Base-by-base conservation (phyloP, 2,888 invertebrate species). In the Bugulina stolonifera region DNA sequence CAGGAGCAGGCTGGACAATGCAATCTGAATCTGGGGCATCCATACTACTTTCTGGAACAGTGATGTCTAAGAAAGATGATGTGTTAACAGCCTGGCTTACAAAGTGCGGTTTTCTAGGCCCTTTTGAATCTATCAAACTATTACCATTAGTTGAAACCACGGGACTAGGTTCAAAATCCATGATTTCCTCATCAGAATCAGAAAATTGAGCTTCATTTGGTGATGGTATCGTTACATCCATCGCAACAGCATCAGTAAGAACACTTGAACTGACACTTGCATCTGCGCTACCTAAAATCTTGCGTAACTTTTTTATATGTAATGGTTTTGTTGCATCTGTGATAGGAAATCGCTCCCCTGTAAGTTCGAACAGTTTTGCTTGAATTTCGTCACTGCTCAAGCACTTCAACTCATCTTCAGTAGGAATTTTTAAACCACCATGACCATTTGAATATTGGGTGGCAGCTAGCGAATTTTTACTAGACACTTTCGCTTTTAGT, bases 41-140 rank as follows among this genome's bases (percentile, higher is more conserved):
- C 1, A 18, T 3, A 23, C n/a, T 5, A 5, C n/a, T 5, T 14
- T 32, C 64, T 25, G 64, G 64, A 14, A 3, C 10, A 32, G 64
- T 64, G 2, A 14, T 5, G n/a, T 58, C 72, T 55, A 58, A 43
- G 34, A 35, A 72, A 70, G 70, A 70, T 14, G 70, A 70, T 14
- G 70, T 70, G 52, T 70, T 70, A 3, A 52, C 70, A 2, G 52
- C 18, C 18, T 54, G 70, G 52, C 32, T 70, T 2, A 70, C 70
- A 35, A 70, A 10, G 10, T 23, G 35, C 5, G 64, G 32, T 64
- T 32, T 32, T 2, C 10, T 64, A 5, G 55, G 5, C 10, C 5
- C 18, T 10, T 18, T 43, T 10, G 18, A 5, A 55, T 5, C 18
- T 18, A 23, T 25, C 3, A 55, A 25, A 5, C 14, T 18, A 32